Percentiles rank a stretch among this genome's conserved stretches.
Evolutionary conservation across 2,888 invertebrate species (phyloP).

Genomic region (Synergus umbraculus): DNA sequence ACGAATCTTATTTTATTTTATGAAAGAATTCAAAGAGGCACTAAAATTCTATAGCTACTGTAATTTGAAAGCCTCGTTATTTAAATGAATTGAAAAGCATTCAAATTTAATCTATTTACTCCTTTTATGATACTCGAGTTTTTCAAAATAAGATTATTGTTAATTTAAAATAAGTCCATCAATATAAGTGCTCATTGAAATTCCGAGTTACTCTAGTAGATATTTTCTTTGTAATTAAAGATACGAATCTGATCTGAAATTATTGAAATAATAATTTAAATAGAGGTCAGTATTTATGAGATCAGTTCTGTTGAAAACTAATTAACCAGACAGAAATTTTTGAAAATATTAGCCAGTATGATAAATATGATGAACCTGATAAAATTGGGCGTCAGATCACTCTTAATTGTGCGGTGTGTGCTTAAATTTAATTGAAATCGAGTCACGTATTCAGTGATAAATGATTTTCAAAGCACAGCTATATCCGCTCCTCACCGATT

Average conservation of each 20-base stretch:
- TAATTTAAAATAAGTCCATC: not conserved
- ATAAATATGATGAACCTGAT: constrained; percentile 9
- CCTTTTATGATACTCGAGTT: no score
- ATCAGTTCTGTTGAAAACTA: not conserved
- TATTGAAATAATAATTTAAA: not conserved
- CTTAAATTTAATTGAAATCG: constrained; percentile 67
- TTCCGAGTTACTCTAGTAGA: not conserved
- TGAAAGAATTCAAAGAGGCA: no score
- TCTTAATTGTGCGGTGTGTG: constrained; percentile 49
- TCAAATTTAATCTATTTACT: no score
- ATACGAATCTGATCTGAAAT: not conserved
- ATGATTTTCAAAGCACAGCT: constrained; percentile 27
- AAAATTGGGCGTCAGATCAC: constrained; percentile 11
- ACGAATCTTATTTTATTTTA: not conserved
- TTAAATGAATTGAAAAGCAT: no score
- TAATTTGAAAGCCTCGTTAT: no score
- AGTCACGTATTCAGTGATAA: constrained; percentile 57
- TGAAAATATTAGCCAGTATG: not conserved
- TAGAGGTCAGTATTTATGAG: not conserved
- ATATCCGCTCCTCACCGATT: constrained; percentile 10
- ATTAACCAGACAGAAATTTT: not conserved
- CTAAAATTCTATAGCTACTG: no score
- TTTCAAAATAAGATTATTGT: not conserved
- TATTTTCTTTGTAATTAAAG: not conserved
- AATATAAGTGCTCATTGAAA: not conserved